Conservation (phyloP, 2,113 vertebrate genomes). For the Rhinogobius similis region DNA sequence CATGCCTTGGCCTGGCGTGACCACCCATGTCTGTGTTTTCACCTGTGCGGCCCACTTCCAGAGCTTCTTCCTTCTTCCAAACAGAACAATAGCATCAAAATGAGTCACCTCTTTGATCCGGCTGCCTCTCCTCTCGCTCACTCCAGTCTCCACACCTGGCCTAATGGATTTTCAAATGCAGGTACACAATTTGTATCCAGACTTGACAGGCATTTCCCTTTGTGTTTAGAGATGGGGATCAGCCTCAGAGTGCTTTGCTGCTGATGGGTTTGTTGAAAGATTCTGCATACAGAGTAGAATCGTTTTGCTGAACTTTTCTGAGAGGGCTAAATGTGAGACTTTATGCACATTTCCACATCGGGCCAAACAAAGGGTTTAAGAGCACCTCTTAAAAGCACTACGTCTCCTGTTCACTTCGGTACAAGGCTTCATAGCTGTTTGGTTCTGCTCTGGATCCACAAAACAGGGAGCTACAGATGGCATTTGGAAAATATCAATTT, state of each 20-base stretch:
- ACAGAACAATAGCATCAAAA: conserved; percentile 50
- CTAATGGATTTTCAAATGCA: conserved; percentile 79
- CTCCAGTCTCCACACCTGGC: conserved; percentile 58
- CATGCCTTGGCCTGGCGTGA: conserved; percentile 34
- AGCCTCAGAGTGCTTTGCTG: conserved; percentile 63
- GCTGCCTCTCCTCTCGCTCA: conserved; percentile 58
- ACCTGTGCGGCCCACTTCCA: conserved; percentile 39
- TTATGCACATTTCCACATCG: conserved; percentile 50
- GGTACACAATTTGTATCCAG: conserved; percentile 68
- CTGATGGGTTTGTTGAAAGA: conserved; percentile 63
- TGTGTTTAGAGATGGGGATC: conserved; percentile 69
- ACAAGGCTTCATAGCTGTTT: conserved; percentile 18
- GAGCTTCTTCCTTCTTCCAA: conserved; percentile 60
- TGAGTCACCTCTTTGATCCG: conserved; percentile 70
- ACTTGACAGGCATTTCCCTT: conserved; percentile 72
- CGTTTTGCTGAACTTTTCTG: conserved; percentile 64
- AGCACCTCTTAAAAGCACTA: conserved; percentile 26
- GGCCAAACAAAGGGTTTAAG: conserved; percentile 42
- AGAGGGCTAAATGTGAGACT: conserved; percentile 63
- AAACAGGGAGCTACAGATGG: background rate
- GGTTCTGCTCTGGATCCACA: background rate
- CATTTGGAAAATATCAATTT: conserved; percentile 2
- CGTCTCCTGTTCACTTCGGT: conserved; percentile 14
- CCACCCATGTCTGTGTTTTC: conserved; percentile 39
- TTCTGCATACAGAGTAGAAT: conserved; percentile 61